A percentile compares a stretch with the other conserved stretches of the same genome.
Evolutionary conservation across 2,888 invertebrate genomes (phyloP).

Genomic region (Oscheius sp.): DNA sequence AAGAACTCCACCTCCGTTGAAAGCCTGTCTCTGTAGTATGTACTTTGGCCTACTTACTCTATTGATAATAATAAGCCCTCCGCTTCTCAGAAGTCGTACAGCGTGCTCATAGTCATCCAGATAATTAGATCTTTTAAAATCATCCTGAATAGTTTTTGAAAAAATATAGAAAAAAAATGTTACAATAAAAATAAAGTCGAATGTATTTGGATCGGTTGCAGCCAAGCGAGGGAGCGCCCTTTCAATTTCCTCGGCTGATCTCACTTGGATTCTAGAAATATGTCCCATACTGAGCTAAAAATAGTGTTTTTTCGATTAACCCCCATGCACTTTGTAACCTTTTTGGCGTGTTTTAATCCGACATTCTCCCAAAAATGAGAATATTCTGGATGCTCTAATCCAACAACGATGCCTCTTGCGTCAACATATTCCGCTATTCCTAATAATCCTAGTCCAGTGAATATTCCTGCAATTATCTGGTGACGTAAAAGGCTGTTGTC

Average conservation of each 20-base stretch:
- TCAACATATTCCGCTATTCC: conserved; percentile 48
- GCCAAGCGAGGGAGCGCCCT: conserved; percentile 45
- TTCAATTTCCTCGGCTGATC: conserved; percentile 53
- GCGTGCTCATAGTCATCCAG: conserved; percentile 71
- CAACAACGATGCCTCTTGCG: conserved; percentile 57
- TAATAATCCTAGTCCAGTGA: conserved; percentile 49
- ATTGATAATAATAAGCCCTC: conserved; percentile 71
- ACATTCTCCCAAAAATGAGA: conserved; percentile 57
- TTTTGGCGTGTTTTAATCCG: conserved; percentile 53
- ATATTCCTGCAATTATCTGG: conserved; percentile 35
- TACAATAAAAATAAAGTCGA: conserved; percentile 54
- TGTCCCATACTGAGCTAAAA: conserved; percentile 30
- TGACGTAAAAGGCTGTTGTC: conserved; percentile 8
- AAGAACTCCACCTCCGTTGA: conserved; percentile 52
- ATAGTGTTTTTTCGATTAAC: not conserved
- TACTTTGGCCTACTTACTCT: conserved; percentile 55
- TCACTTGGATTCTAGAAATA: conserved; percentile 57
- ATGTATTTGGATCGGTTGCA: conserved; percentile 52
- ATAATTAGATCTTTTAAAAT: conserved; percentile 71
- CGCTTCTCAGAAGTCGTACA: conserved; percentile 69
- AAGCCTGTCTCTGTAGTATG: conserved; percentile 34
- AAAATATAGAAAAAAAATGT: not conserved
- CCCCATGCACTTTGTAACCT: conserved; percentile 28
- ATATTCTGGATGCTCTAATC: conserved; percentile 58
- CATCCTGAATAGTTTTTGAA: conserved; percentile 51